Base-by-base conservation (phyloP, 1,140 invertebrate genomes). In the Cydia fagiglandana region DNA sequence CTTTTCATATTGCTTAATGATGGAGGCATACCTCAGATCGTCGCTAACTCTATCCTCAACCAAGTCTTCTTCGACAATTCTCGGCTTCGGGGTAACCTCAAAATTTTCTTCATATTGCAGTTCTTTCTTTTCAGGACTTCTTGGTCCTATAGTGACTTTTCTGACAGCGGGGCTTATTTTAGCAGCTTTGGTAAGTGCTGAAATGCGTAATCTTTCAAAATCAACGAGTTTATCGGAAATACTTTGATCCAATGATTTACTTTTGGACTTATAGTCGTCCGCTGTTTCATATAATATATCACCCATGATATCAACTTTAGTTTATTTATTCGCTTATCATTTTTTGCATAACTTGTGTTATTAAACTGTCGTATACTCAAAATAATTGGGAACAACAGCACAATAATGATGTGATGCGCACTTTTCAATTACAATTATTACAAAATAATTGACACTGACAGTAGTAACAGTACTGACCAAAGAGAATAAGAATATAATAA, bases 111-210 rank as follows among this genome's bases (percentile, higher is more conserved):
- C 74, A 17, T 47, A 38, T 7, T 75, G 76, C 15, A 73, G 76
- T 73, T 85, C 79, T 78, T 86, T 89, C 66, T 88, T 87, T 47
- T 64, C 30, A 13, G 88, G 85, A 80, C 86, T 90, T 61, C 87
- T 89, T 4, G 93, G 93, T 15, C 93, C 93, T 66, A 94, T 93
- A 9, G 93, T 93, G 5, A 90, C 87, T 86, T 93, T 91, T 75
- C 87, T 89, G 3, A 94, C 85, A 15, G 82, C 78, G 3, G 88
- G 93, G 79, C 91, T 92, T 38, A 94, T 91, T 88, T 93, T 87
- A 15, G 91, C 90, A 30, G 93, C 93, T 79, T 93, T 93, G 73
- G 87, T 90, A 41, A 94, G 73, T 2, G 91, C 92, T 10, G 90
- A 93, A 77, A 93, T 86, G 45, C 93, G 86, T 38, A 93, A 77